phyloP scores from a whole-genome alignment of 2,797 vertebrate species.

The Sus cebifrons region DNA sequence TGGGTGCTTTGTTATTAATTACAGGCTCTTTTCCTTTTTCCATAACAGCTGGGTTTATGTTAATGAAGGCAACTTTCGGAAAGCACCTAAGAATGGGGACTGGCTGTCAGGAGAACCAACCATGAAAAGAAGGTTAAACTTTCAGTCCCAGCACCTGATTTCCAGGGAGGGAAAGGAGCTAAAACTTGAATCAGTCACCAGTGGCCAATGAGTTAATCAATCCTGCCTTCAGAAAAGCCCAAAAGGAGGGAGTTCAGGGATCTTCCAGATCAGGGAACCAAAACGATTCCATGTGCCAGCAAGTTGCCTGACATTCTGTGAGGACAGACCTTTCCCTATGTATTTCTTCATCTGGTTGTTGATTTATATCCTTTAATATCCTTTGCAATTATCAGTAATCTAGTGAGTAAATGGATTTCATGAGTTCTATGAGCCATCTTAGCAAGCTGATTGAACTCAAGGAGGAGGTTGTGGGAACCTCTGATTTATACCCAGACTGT shows the following conservation, averaged over 20 bases:
- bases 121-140: background rate
- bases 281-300: background rate
- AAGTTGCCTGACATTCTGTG: background rate
- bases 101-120: background rate
- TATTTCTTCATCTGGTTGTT: background rate
- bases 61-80: background rate
- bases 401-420: background rate
- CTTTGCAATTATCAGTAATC: background rate
- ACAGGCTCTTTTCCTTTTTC: background rate
- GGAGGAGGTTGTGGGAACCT: background rate
- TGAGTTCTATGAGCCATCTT: background rate
- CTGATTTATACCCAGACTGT: background rate
- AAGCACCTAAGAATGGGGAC: background rate
- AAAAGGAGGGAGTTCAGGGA: background rate
- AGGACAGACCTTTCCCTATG: background rate
- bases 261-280: background rate
- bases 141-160: background rate
- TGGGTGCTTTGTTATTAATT: background rate
- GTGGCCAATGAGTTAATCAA: background rate
- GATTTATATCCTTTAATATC: background rate
- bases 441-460: background rate
- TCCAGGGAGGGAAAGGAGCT: background rate
- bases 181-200: background rate
- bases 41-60: background rate
- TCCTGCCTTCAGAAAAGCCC: background rate